phyloP scores from a whole-genome alignment of 2,797 vertebrate species.

The Telmatherina bonti region DNA sequence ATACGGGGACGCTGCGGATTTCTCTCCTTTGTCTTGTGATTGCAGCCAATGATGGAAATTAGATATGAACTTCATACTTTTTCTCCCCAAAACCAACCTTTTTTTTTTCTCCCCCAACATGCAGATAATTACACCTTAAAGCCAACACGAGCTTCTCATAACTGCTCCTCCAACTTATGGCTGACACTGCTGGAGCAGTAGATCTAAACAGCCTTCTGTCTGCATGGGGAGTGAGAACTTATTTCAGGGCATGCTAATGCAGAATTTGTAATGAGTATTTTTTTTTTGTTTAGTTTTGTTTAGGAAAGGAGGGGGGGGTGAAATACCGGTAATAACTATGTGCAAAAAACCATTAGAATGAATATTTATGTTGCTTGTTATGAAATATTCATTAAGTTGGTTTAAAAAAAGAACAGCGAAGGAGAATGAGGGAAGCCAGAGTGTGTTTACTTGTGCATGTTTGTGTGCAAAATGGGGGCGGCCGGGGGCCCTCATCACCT shows the following conservation, averaged over 20 bases:
- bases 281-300: conserved; percentile 79
- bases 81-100: conserved; percentile 20
- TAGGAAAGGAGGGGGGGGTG: conserved; percentile 47
- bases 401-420: conserved; percentile 79
- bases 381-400: conserved; percentile 98
- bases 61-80: conserved; percentile 47
- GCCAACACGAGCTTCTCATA: conserved; percentile 27
- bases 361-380: conserved; percentile 97
- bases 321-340: conserved; percentile 96
- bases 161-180: conserved; percentile 39
- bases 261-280: conserved; percentile 99
- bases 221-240: conserved; percentile 61
- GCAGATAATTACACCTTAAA: conserved; percentile 40
- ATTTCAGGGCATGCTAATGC: conserved; percentile 85
- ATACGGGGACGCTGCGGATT: conserved; percentile 49
- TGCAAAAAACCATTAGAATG: conserved; percentile 98
- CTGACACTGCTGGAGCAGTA: conserved; percentile 48
- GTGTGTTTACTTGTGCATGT: conserved; percentile 72
- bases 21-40: conserved; percentile 55
- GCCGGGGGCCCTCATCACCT: conserved; percentile 70
- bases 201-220: conserved; percentile 63
- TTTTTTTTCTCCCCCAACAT: conserved; percentile 8
- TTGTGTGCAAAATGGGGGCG: conserved; percentile 71
- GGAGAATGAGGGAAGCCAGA: conserved; percentile 60
- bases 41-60: conserved; percentile 62